These are phyloP conservation scores for Julus scanicus DNA, from an alignment of 2,888 invertebrate species.

Conservation along the genomic window DNA sequence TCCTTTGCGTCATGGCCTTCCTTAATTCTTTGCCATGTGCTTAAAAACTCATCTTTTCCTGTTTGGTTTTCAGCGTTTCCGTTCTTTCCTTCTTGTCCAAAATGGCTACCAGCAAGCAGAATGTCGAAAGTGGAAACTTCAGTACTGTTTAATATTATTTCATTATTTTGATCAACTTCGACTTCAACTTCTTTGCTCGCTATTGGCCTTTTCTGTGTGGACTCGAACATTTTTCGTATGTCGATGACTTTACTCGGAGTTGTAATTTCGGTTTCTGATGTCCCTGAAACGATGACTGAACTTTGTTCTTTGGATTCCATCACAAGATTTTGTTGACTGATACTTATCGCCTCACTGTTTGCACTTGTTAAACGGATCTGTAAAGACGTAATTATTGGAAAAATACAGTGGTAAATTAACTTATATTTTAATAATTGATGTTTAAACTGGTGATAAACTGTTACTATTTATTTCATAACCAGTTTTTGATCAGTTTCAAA, in stretches of 20 bases:
- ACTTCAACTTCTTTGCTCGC: neutral
- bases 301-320: neutral
- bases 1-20: neutral
- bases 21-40: neutral
- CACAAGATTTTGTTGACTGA: neutral
- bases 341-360: neutral
- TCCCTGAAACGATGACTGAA: neutral
- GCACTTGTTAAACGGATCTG: neutral
- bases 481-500: too few relatives aligned
- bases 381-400: neutral
- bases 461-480: too few relatives aligned
- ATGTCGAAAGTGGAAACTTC: neutral
- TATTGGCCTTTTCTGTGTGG: neutral
- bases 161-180: neutral
- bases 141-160: neutral
- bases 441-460: too few relatives aligned
- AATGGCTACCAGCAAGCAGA: neutral
- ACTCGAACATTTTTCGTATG: conserved; percentile 21
- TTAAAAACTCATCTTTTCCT: neutral
- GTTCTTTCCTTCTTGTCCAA: neutral
- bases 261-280: neutral
- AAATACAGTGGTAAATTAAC: too few relatives aligned
- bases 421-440: too few relatives aligned
- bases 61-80: neutral
- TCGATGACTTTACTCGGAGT: neutral